Evolutionary conservation across 2,113 vertebrate genomes (phyloP).

Genomic region (Mesoclemmys tuberculata): DNA sequence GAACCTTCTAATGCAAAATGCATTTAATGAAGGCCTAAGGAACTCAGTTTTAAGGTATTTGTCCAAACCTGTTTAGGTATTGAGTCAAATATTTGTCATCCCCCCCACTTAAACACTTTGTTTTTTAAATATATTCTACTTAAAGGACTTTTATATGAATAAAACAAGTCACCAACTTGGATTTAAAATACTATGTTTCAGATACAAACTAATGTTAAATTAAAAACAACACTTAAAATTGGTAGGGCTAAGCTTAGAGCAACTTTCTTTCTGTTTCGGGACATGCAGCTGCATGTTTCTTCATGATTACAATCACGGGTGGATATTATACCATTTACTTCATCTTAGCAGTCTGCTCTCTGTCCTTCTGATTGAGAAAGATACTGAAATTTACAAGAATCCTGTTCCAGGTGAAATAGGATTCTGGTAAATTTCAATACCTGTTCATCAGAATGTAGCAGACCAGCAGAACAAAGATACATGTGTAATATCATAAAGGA

Average conservation of each 20-base stretch:
- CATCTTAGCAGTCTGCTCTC: background rate
- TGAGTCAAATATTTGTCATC: constrained; percentile 33
- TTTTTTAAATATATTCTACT: constrained; percentile 18
- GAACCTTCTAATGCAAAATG: constrained; percentile 40
- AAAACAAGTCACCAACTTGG: background rate
- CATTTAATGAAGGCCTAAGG: constrained; percentile 7
- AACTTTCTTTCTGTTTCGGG: constrained; percentile 25
- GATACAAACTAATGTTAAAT: background rate
- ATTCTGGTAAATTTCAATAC: constrained; percentile 23
- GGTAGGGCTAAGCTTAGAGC: background rate
- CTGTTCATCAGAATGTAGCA: constrained; percentile 9
- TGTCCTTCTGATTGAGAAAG: constrained; percentile 54
- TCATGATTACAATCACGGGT: constrained; percentile 48
- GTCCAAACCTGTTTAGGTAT: constrained; percentile 57
- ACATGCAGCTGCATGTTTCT: constrained; percentile 55
- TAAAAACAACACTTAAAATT: background rate
- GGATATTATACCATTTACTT: constrained; percentile 42
- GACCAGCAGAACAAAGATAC: background rate
- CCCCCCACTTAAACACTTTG: background rate
- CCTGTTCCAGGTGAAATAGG: constrained; percentile 45
- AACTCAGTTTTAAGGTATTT: background rate
- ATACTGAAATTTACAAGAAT: constrained; percentile 43
- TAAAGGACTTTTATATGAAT: background rate
- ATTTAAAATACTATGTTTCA: background rate
- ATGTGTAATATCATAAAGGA: background rate